phyloP scores from a whole-genome alignment of 2,113 vertebrate genomes.

The Muscicapa adusta region DNA sequence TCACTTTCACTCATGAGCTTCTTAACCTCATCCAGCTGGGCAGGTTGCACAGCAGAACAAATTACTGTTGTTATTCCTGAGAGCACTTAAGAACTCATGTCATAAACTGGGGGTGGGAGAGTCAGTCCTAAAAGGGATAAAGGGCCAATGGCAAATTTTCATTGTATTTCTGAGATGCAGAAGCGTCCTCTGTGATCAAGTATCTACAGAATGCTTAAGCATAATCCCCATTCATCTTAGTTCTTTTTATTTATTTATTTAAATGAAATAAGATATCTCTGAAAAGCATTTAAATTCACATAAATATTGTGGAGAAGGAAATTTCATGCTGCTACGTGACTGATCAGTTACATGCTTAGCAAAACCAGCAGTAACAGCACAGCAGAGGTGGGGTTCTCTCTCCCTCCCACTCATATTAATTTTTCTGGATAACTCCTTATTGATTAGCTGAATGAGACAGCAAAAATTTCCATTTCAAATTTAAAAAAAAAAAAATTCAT shows the following conservation, averaged over 20 bases:
- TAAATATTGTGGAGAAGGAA: neutral
- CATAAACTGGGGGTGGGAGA: neutral
- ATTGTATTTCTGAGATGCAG: neutral
- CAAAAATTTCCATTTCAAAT: constrained; percentile 42
- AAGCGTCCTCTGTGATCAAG: neutral
- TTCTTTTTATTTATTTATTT: neutral
- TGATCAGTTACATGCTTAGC: neutral
- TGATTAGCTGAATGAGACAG: neutral
- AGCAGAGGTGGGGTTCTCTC: neutral
- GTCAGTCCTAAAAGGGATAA: neutral
- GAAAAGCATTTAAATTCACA: neutral
- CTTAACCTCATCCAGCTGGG: neutral
- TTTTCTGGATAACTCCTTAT: neutral
- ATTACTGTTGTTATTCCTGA: neutral
- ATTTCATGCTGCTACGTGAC: neutral
- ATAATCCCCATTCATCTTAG: neutral
- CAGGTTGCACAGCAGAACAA: neutral
- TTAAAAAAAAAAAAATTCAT: neutral
- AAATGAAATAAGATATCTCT: neutral
- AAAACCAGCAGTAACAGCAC: neutral
- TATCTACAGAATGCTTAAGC: neutral
- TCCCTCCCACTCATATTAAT: neutral
- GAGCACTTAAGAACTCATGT: neutral
- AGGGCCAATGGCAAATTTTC: neutral
- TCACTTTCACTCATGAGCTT: neutral